A percentile compares a stretch with the other conserved stretches of the same genome.
phyloP scores from a whole-genome alignment of 2,113 vertebrate genomes.

The Promerops cafer region DNA sequence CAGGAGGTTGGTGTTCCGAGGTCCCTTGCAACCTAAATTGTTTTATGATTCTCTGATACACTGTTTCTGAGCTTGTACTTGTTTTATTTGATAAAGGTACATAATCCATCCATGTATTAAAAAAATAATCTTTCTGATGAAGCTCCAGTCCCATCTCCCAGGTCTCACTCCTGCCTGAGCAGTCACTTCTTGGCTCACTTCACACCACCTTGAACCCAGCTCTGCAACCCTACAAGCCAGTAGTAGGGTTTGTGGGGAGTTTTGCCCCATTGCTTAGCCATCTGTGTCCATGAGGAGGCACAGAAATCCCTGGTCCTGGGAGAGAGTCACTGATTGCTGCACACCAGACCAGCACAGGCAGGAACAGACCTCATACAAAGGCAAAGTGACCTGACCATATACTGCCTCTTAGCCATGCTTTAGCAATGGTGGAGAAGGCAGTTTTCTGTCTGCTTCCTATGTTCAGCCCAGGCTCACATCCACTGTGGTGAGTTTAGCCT shows the following conservation, averaged over 20 bases:
- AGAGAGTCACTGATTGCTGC: background rate
- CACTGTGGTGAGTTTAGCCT: background rate
- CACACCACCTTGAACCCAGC: background rate
- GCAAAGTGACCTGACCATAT: background rate
- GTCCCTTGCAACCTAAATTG: background rate
- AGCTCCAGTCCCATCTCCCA: background rate
- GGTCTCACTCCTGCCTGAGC: background rate
- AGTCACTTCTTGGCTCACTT: background rate
- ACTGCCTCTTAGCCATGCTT: background rate
- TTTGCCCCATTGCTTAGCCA: background rate
- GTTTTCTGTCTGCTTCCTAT: background rate
- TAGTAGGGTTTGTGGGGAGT: background rate
- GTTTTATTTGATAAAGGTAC: constrained; percentile 78
- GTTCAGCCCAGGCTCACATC: background rate
- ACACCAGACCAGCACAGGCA: background rate
- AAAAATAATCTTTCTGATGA: constrained; percentile 77
- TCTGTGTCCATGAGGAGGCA: background rate
- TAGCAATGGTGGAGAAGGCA: background rate
- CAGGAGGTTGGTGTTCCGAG: background rate
- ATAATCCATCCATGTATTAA: constrained; percentile 70
- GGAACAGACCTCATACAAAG: background rate
- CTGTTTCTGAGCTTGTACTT: constrained; percentile 36
- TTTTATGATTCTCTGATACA: background rate
- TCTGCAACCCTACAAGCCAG: background rate
- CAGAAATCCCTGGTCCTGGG: background rate